phyloP scores from a whole-genome alignment of 2,113 vertebrate genomes.

The Chroicocephalus ridibundus region DNA sequence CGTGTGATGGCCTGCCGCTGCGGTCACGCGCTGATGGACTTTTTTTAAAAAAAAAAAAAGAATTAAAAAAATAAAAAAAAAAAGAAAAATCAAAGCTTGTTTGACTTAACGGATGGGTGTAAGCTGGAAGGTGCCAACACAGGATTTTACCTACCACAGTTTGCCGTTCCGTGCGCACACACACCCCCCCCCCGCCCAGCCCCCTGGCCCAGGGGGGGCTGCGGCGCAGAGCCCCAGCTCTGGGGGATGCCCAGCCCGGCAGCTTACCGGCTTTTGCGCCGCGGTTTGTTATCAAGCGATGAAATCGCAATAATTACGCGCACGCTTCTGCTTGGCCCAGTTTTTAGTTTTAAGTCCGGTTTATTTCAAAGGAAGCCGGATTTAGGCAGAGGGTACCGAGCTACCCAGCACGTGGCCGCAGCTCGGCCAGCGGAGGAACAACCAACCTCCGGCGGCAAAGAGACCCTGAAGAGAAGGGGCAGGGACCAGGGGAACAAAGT shows the following conservation, averaged over 20 bases:
- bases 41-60: background rate
- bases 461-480: background rate
- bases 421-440: fast-evolving
- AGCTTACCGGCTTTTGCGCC: background rate
- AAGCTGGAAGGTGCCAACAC: background rate
- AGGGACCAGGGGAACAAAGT: fast-evolving
- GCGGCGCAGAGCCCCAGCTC: background rate
- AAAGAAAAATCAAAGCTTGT: background rate
- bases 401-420: fast-evolving
- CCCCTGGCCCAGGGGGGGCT: background rate
- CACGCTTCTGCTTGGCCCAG: fast-evolving
- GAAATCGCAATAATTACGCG: background rate
- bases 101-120: fast-evolving
- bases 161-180: no score
- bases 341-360: background rate
- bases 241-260: fast-evolving
- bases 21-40: background rate
- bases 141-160: no score
- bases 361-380: background rate
- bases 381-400: background rate
- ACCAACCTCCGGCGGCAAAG: fast-evolving
- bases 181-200: background rate
- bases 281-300: background rate
- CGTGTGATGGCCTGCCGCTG: fast-evolving
- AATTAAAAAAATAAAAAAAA: background rate